Conservation (phyloP, 2,797 vertebrate genomes). For the Mormyrops attenuatus region DNA sequence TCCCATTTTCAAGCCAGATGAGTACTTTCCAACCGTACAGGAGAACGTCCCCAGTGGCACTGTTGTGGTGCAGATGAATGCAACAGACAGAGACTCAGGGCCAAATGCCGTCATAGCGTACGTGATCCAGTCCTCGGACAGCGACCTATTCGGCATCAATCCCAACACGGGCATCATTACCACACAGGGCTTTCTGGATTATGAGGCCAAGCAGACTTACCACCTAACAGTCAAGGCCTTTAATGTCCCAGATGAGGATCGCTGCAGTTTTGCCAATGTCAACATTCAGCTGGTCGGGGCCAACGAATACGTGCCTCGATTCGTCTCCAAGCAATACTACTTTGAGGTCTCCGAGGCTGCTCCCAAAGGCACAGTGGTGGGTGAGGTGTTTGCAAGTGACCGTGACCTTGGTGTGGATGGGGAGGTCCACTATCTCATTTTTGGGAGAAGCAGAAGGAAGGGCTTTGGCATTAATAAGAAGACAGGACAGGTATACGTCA, state of each 20-base stretch:
- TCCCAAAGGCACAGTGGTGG: constrained; percentile 76
- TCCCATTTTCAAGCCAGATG: constrained; percentile 76
- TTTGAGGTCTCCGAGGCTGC: constrained; percentile 95
- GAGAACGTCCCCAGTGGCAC: constrained; percentile 97
- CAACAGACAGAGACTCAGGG: constrained; percentile 80
- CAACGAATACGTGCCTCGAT: constrained; percentile 95
- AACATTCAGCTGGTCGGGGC: constrained; percentile 87
- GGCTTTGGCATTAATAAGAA: constrained; percentile 82
- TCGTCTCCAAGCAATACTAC: constrained; percentile 95
- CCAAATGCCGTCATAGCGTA: constrained; percentile 85
- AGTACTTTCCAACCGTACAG: constrained; percentile 82
- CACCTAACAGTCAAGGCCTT: constrained; percentile 91
- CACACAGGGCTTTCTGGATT: constrained; percentile 98
- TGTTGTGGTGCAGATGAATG: constrained; percentile 82
- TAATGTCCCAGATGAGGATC: constrained; percentile 92
- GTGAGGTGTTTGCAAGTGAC: constrained; percentile 96
- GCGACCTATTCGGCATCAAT: constrained; percentile 92
- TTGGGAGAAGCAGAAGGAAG: constrained; percentile 85
- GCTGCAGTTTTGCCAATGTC: constrained; percentile 88
- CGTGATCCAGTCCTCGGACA: constrained; percentile 88
- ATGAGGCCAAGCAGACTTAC: constrained; percentile 92
- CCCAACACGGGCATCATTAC: constrained; percentile 90
- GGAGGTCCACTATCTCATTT: constrained; percentile 90
- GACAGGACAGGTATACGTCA: constrained; percentile 88
- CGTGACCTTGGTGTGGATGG: constrained; percentile 88